phyloP scores from a whole-genome alignment of 2,888 invertebrate genomes.

The Drosophila buzzatii region DNA sequence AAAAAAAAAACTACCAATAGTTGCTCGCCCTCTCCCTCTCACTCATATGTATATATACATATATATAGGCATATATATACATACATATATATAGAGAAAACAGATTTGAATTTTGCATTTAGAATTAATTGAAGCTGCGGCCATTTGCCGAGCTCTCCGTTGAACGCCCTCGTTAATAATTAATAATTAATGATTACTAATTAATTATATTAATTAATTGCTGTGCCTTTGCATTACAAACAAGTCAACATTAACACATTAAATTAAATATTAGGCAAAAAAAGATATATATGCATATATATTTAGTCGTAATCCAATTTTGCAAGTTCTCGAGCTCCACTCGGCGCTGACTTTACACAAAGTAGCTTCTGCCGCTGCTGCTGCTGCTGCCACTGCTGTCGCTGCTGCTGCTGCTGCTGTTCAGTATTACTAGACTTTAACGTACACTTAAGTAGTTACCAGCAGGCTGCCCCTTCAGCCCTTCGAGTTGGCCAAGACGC shows the following conservation, averaged over 20 bases:
- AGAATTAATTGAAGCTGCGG: slow-evolving; percentile 34
- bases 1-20: slow-evolving; percentile 1
- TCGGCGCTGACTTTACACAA: slow-evolving; percentile 26
- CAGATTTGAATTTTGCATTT: slow-evolving; percentile 49
- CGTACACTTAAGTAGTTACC: slow-evolving; percentile 57
- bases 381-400: slow-evolving; percentile 22
- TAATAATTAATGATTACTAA: slow-evolving; percentile 20
- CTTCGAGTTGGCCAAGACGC: slow-evolving; percentile 63
- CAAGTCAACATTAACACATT: slow-evolving; percentile 84
- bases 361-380: slow-evolving; percentile 24
- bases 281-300: slow-evolving; percentile 5
- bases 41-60: too few relatives aligned
- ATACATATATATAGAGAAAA: slow-evolving; percentile 13
- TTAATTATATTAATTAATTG: slow-evolving; percentile 54
- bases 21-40: not conserved
- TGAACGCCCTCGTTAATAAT: not conserved
- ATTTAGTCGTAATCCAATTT: slow-evolving; percentile 35
- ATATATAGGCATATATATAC: too few relatives aligned
- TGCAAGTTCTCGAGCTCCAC: slow-evolving; percentile 27
- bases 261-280: slow-evolving; percentile 70
- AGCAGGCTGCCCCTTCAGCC: slow-evolving; percentile 64
- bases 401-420: not conserved
- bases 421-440: slow-evolving; percentile 17
- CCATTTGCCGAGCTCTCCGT: not conserved
- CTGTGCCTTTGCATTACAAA: slow-evolving; percentile 79